A percentile compares a stretch with the other conserved stretches of the same genome.
Conservation (phyloP, 2,797 vertebrate genomes). For the Anniella stebbinsi region DNA sequence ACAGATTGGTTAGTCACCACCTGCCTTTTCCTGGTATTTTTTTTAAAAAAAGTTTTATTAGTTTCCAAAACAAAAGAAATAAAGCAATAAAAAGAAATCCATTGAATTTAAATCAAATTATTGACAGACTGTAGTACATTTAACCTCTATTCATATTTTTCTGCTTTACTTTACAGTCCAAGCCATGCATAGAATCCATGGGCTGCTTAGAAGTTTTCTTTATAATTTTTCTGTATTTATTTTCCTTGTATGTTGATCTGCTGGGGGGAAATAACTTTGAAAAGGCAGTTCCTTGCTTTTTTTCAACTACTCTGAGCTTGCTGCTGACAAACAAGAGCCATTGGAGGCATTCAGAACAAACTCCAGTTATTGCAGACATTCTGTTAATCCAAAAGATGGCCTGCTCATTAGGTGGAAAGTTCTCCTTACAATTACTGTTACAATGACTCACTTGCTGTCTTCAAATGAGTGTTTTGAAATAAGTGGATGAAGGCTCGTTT, state of each 20-base stretch:
- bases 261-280: slow-evolving; percentile 28
- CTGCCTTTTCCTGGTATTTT: background rate
- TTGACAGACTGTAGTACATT: too few species aligned
- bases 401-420: background rate
- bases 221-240: too few species aligned
- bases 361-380: background rate
- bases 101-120: too few species aligned
- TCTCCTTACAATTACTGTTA: background rate
- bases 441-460: background rate
- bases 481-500: slow-evolving; percentile 14
- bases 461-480: background rate
- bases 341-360: background rate
- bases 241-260: slow-evolving; percentile 20
- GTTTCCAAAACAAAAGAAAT: too few species aligned
- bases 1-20: background rate
- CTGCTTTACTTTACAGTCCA: too few species aligned
- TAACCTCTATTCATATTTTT: too few species aligned
- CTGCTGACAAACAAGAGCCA: slow-evolving; percentile 10
- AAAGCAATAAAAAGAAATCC: too few species aligned
- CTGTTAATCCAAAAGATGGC: background rate
- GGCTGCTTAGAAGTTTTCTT: too few species aligned
- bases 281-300: slow-evolving; percentile 42
- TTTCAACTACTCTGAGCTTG: slow-evolving; percentile 27
- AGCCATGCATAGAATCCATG: too few species aligned
- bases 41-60: too few species aligned